These are phyloP conservation scores for Pyrochroa serraticornis DNA, from an alignment of 2,888 invertebrate species.

Conservation along the genomic window DNA sequence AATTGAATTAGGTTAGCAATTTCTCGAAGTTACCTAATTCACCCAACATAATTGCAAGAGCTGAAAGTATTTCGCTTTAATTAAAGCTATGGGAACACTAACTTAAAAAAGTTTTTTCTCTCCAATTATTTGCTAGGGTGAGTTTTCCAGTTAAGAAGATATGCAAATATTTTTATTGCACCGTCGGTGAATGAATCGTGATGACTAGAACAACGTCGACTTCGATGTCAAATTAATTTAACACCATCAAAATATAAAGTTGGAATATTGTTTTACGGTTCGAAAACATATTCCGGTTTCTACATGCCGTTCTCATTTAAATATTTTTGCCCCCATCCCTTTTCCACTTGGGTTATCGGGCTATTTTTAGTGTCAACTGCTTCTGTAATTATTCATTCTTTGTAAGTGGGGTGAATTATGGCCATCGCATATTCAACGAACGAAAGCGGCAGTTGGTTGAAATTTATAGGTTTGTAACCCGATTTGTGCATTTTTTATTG, in stretches of 20 bases:
- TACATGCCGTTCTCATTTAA: conserved; percentile 34
- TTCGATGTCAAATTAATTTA: not conserved
- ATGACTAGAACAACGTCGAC: not conserved
- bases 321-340: conserved; percentile 32
- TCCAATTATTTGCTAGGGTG: too few species aligned
- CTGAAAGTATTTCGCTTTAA: too few species aligned
- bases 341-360: conserved; percentile 28
- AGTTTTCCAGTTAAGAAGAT: too few species aligned
- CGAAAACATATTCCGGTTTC: conserved; percentile 28
- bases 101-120: too few species aligned
- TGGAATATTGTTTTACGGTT: conserved; percentile 17
- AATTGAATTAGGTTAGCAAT: too few species aligned
- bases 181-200: not conserved
- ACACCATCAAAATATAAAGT: too few species aligned
- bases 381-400: conserved; percentile 35
- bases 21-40: too few species aligned
- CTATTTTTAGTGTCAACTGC: conserved; percentile 35
- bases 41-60: too few species aligned
- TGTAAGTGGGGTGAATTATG: conserved; percentile 32
- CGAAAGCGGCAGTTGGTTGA: conserved; percentile 4
- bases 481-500: conserved; percentile 25
- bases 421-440: conserved; percentile 28
- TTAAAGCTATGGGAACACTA: too few species aligned
- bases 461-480: conserved; percentile 23
- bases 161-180: too few species aligned